Conservation (phyloP, 2,888 invertebrate species). For the Philereme vetulata region DNA sequence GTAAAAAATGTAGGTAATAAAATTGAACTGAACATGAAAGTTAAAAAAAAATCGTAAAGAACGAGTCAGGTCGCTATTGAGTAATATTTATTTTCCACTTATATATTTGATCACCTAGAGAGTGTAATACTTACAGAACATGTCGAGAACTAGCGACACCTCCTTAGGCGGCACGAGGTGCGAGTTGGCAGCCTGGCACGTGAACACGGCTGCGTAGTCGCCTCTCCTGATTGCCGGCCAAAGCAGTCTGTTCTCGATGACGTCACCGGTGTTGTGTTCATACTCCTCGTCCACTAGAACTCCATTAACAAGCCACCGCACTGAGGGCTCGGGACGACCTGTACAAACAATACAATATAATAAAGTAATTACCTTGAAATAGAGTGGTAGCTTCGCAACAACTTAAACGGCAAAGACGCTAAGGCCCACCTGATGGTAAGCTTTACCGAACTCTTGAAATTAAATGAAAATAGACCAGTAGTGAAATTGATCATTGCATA, state of each 20-base stretch:
- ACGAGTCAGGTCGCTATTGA: too few relatives aligned
- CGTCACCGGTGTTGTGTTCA: constrained; percentile 93
- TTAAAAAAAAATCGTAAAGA: too few relatives aligned
- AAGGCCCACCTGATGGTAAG: too few relatives aligned
- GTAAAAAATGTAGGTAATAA: too few relatives aligned
- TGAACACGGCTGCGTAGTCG: constrained; percentile 93
- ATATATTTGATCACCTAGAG: background rate
- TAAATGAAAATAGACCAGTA: too few relatives aligned
- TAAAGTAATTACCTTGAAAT: too few relatives aligned
- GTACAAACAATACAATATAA: background rate
- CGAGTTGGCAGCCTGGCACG: constrained; percentile 94
- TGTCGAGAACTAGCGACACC: constrained; percentile 89
- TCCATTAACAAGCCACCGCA: constrained; percentile 93
- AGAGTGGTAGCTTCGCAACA: too few relatives aligned
- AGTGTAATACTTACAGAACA: constrained; percentile 88
- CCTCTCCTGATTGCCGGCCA: constrained; percentile 90
- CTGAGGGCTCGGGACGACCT: constrained; percentile 92
- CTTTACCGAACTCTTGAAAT: too few relatives aligned
- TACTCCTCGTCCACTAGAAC: constrained; percentile 91
- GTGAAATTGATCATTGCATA: too few relatives aligned
- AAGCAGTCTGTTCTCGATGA: constrained; percentile 91
- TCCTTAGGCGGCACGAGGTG: constrained; percentile 91
- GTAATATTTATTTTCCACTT: too few relatives aligned
- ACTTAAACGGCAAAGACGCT: too few relatives aligned
- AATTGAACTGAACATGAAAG: too few relatives aligned